A percentile compares a stretch with the other conserved stretches of the same genome.
phyloP scores from a whole-genome alignment of 2,888 invertebrate genomes.

The Polylopha cassiicola region DNA sequence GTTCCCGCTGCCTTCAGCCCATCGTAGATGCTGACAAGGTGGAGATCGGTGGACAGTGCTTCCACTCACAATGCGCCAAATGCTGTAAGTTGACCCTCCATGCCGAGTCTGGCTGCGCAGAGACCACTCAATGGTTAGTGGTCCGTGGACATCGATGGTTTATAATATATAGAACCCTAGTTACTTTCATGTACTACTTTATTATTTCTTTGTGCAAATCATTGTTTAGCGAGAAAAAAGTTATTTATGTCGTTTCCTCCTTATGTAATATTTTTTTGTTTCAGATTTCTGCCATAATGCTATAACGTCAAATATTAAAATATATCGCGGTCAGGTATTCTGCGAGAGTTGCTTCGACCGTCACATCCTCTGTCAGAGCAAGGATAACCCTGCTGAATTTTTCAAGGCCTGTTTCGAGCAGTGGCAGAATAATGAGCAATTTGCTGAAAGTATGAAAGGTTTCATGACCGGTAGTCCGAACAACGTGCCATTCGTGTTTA shows the following conservation, averaged over 20 bases:
- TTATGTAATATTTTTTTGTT: conserved; percentile 20
- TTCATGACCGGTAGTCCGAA: conserved; percentile 52
- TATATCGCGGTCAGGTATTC: conserved; percentile 68
- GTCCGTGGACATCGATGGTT: no score
- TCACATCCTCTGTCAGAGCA: conserved; percentile 48
- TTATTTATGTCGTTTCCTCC: no score
- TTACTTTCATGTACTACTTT: no score
- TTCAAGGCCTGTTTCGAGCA: conserved; percentile 63
- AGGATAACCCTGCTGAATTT: conserved; percentile 61
- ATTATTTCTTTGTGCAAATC: no score
- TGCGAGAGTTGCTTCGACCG: conserved; percentile 64
- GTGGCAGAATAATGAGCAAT: conserved; percentile 58
- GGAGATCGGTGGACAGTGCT: conserved; percentile 55
- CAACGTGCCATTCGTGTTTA: conserved; percentile 51
- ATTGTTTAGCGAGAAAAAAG: no score
- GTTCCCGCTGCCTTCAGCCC: conserved; percentile 57
- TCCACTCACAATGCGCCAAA: conserved; percentile 58
- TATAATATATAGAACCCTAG: no score
- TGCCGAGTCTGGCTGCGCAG: no score
- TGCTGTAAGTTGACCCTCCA: conserved; percentile 54
- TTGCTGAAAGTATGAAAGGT: conserved; percentile 53
- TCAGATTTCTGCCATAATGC: conserved; percentile 56
- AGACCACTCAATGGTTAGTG: no score
- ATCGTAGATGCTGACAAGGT: conserved; percentile 48
- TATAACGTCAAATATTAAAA: conserved; percentile 53